Conservation (phyloP, 2,888 invertebrate species). For the Physocephala rufipes region DNA sequence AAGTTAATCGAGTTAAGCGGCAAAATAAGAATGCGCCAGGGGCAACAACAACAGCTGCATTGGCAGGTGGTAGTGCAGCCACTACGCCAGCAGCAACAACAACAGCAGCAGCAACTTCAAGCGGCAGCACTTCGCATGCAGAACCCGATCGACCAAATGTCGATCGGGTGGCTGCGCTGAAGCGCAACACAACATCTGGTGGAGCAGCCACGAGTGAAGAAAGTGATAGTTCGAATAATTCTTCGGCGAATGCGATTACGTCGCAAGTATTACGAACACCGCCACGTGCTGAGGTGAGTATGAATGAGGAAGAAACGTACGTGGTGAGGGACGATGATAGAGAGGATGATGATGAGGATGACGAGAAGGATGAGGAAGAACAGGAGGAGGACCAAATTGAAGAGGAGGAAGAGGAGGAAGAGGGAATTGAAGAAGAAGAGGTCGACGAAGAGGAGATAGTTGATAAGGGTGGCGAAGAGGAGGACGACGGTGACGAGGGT, state of each 20-base stretch:
- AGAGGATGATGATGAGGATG: slow-evolving; percentile 26
- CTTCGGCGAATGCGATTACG: slow-evolving; percentile 57
- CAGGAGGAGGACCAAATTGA: slow-evolving; percentile 31
- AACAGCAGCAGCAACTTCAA: slow-evolving; percentile 59
- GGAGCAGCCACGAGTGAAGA: slow-evolving; percentile 66
- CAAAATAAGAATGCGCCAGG: slow-evolving; percentile 81
- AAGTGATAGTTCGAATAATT: slow-evolving; percentile 68
- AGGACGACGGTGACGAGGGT: slow-evolving; percentile 33
- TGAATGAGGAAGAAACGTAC: slow-evolving; percentile 59
- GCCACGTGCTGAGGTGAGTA: slow-evolving; percentile 82
- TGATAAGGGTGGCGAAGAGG: slow-evolving; percentile 23
- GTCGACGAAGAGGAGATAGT: slow-evolving; percentile 29
- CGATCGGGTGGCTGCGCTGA: slow-evolving; percentile 68
- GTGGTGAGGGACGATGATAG: slow-evolving; percentile 47
- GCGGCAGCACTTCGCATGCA: slow-evolving; percentile 55
- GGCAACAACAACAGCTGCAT: slow-evolving; percentile 55
- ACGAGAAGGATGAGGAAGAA: slow-evolving; percentile 28
- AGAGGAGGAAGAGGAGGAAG: slow-evolving; percentile 24
- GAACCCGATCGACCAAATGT: slow-evolving; percentile 70
- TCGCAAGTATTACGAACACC: slow-evolving; percentile 74
- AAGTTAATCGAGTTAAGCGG: slow-evolving; percentile 86
- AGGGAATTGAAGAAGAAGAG: slow-evolving; percentile 8
- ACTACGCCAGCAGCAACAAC: slow-evolving; percentile 59
- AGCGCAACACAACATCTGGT: slow-evolving; percentile 55
- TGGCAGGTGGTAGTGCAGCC: slow-evolving; percentile 70